Evolutionary conservation across 2,888 invertebrate species (phyloP), one percentile per base, ranked within the genome.

Genomic region (Leptodirus hochenwartii): DNA sequence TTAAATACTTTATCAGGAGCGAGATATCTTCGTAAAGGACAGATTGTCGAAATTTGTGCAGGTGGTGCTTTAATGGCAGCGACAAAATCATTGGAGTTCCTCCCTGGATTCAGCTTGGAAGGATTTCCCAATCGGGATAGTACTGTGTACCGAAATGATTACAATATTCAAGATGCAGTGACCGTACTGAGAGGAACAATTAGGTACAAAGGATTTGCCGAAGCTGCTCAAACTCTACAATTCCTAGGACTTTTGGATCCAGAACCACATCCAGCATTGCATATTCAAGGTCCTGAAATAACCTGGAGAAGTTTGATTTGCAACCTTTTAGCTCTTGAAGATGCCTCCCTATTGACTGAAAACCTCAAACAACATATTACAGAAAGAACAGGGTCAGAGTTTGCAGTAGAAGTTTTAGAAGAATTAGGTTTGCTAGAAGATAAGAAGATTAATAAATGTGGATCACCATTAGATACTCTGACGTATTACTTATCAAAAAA

Each of bases 41-140:
- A 56, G 42, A 68, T 84, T 24, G 78, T 93, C 0, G 85, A 95
- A 51, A 80, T 96, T 9, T 66, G 77, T 2, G 74, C 78, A 15
- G 90, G 90, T 3, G 95, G 93, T 2, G 79, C 78, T 35, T 61
- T 98, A 20, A 77, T 98, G 73, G 77, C 87, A 1, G 66, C 75
- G 5, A 71, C 78, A 0, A 68, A 75, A 25, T 66, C 70, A 1
- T 60, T 95, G 30, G 74, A 85, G 49, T 98, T 96, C 56, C 61
- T 99, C 31, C 96, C 96, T 0, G 98, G 96, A 1, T 91, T 96
- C 48, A 82, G 88, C 9, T 63, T 96, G 30, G 95, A 96, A 60
- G 95, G 95, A 1, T 95, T 84, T 49, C 91, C 96, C 0, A 98
- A 96, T 59, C 65, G 98, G 34, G 96, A 98, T 53, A 95, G 95